These are phyloP conservation scores for Rhyzopertha dominica DNA, from an alignment of 1,140 invertebrate genomes.

Conservation along the genomic window DNA sequence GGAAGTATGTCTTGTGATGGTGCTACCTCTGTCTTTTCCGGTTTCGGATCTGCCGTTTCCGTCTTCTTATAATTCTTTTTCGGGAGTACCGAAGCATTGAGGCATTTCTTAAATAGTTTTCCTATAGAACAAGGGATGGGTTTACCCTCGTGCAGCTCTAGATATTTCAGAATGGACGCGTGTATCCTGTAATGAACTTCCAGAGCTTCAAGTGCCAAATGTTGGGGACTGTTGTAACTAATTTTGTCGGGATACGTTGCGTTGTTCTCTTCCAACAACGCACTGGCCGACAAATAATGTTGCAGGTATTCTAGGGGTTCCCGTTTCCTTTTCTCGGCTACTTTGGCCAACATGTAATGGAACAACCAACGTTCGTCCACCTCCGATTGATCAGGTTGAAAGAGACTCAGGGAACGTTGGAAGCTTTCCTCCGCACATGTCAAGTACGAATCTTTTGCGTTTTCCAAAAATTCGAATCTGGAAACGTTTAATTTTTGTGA, in stretches of 20 bases:
- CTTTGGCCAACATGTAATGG: slow-evolving; percentile 91
- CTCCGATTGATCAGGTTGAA: slow-evolving; percentile 46
- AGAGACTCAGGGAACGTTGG: slow-evolving; percentile 59
- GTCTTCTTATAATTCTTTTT: slow-evolving; percentile 7
- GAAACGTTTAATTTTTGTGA: slow-evolving; percentile 11
- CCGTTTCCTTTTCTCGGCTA: slow-evolving; percentile 74
- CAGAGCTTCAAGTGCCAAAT: slow-evolving; percentile 82
- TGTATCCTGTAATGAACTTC: slow-evolving; percentile 82
- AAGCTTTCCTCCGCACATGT: slow-evolving; percentile 73
- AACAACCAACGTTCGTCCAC: slow-evolving; percentile 82
- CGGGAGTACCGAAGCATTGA: slow-evolving; percentile 27
- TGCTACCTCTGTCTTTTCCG: slow-evolving; percentile 7
- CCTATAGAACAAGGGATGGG: slow-evolving; percentile 32
- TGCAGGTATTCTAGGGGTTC: slow-evolving; percentile 68
- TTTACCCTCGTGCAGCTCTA: slow-evolving; percentile 62
- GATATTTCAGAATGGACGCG: slow-evolving; percentile 77
- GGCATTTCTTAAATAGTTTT: slow-evolving; percentile 40
- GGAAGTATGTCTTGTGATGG: slow-evolving; percentile 7
- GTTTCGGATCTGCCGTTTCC: slow-evolving; percentile 4
- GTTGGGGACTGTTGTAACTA: slow-evolving; percentile 74
- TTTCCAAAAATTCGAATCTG: slow-evolving; percentile 67
- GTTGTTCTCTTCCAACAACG: slow-evolving; percentile 70
- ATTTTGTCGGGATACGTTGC: slow-evolving; percentile 84
- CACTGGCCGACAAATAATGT: slow-evolving; percentile 71
- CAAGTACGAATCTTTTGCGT: slow-evolving; percentile 73